Base-by-base conservation (phyloP, 2,113 vertebrate genomes). In the Bambusicola thoracicus region DNA sequence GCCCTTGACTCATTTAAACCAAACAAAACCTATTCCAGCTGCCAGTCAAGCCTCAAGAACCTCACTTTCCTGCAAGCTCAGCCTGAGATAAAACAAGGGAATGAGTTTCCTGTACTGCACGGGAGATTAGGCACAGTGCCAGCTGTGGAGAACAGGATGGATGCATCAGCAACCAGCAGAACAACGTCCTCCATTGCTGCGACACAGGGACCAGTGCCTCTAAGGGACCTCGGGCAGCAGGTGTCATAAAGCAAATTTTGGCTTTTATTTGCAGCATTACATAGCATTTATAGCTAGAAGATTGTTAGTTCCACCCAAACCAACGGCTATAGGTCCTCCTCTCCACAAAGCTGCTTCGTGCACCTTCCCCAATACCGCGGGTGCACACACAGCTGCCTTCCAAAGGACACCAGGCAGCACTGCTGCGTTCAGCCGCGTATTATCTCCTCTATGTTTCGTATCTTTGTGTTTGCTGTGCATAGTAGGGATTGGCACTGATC, bases 341-440 rank as follows among this genome's bases (percentile, higher is more conserved):
- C 66, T 48, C 85, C 29, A 55, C 32, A 67, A 27, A 66, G 43
- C 13, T 41, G 3, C 40, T 48, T 48, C 2, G 15, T 13, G 34
- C 11, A 6, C 30, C 16, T 53, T 30, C 27, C 27, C 51, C 51
- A 53, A 6, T 27, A 30, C 51, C 9, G 27, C 24, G 27, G 15
- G 27, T 30, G 72, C 40, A 9, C 0, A 13, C n/a, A 15, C 59
- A 62, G 2, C 69, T 30, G 30, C 53, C 87, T 86, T 92, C 56
- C 95, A 95, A 61, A 94, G 94, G 94, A 90, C 92, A 43, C 87
- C 58, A 53, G 58, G 34, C 2, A 6, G 77, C 77, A 44, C 41
- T 88, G 94, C 78, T 93, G 91, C 83, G 90, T 97, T 97, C 97
- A 96, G 95, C 97, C 97, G 91, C 72, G 27, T 41, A 96, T 96